Evolutionary conservation across 2,888 invertebrate species (phyloP), one percentile per base, ranked within the genome.

Genomic region (Busseola fusca): DNA sequence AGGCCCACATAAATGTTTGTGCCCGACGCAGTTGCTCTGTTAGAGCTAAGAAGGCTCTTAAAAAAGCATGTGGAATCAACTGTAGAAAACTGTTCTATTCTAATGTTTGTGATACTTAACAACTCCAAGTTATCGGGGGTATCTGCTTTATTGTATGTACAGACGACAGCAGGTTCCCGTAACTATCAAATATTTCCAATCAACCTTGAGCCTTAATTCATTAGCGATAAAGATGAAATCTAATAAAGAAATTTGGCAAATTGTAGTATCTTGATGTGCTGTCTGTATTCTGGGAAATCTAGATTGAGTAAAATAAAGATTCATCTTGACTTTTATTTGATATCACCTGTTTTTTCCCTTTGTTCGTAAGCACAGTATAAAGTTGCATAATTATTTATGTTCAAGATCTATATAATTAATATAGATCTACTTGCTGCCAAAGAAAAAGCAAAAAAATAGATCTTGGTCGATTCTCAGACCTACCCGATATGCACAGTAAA

Each of bases 41-140:
- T 6, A 66, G 70, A 50, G 69, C 80, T 16, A 60, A 64, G 25
- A 69, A 57, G 3, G 42, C 12, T 42, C 40, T 77, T 0, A 69
- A 34, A 54, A 77, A 59, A 40, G 57, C 71, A 58, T 82, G 82
- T 25, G n/a, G 52, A 0, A 16, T 21, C 1, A 77, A 70, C 65
- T 83, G 83, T 56, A 68, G 60, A 12, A 67, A 40, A 12, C 6
- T 67, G 6, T 83, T 83, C 12, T 6, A 68, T 59, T 30, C 42
- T 16, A 52, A 58, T 12, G 27, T 30, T 18, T 78, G 82, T 64
- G n/a, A 27, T 25, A 52, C 7, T 21, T 69, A 25, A 52, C 27
- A 37, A 37, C 21, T 40, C 1, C 16, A 34, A 45, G 6, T n/a
- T 16, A 7, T 10, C 6, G n/a, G 25, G 4, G 5, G 27, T 9